Evolutionary conservation across 2,888 invertebrate species (phyloP).

Genomic region (Meteorus colon): DNA sequence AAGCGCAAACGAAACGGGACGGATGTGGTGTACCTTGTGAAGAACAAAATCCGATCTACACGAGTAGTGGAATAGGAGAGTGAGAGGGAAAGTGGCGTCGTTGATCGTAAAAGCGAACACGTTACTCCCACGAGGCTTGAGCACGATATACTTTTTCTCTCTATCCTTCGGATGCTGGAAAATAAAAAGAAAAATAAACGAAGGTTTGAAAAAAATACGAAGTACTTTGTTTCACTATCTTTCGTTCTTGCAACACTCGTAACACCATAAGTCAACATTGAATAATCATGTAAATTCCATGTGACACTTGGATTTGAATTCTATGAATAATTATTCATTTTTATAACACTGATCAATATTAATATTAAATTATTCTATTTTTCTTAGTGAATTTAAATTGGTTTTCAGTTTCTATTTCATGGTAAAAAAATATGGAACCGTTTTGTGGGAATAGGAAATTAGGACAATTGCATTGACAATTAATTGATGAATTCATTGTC

Average conservation of each 20-base stretch:
- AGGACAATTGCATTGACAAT: too few species aligned
- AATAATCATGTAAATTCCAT: neutral
- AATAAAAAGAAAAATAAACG: neutral
- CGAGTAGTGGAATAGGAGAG: neutral
- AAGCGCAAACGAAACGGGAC: slow-evolving; percentile 28
- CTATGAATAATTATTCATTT: too few species aligned
- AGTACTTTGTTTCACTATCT: neutral
- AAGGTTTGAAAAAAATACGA: neutral
- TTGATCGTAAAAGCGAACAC: slow-evolving; percentile 37
- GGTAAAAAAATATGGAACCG: too few species aligned
- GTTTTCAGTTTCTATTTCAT: too few species aligned
- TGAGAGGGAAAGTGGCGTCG: neutral
- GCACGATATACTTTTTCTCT: neutral
- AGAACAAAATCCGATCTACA: slow-evolving; percentile 27
- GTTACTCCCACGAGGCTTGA: slow-evolving; percentile 26
- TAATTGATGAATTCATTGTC: too few species aligned
- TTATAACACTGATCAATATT: too few species aligned
- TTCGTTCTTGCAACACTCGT: neutral
- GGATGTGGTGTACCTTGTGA: slow-evolving; percentile 24
- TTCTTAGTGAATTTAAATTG: too few species aligned
- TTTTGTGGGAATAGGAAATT: too few species aligned
- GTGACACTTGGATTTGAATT: too few species aligned
- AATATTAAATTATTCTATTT: too few species aligned
- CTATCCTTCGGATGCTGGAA: neutral
- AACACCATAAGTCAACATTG: too few species aligned